These are phyloP conservation scores for Epicauta chinensis DNA, from an alignment of 1,140 invertebrate genomes.

Conservation along the genomic window DNA sequence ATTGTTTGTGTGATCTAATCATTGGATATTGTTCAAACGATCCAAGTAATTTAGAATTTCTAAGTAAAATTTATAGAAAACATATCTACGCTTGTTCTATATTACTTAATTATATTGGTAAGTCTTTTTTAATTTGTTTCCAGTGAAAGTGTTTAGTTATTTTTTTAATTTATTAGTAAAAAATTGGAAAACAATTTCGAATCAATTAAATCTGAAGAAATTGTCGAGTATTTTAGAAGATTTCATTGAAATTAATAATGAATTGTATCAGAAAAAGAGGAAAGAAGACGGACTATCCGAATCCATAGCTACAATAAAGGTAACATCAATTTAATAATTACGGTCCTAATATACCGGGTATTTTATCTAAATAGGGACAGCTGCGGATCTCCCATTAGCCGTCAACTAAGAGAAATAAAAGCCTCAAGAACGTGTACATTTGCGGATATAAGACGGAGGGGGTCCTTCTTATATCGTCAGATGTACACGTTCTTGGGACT, in stretches of 20 bases:
- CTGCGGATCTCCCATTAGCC: no score
- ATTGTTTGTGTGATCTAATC: conserved; percentile 44
- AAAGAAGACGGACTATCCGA: conserved; percentile 32
- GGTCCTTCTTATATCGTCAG: no score
- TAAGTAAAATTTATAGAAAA: conserved; percentile 51
- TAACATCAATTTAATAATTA: conserved; percentile 16
- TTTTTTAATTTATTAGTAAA: conserved; percentile 14
- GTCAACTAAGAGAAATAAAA: no score
- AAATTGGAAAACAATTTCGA: conserved; percentile 16
- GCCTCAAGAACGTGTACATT: no score
- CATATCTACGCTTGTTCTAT: conserved; percentile 45
- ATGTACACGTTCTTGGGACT: no score
- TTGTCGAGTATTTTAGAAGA: conserved; percentile 13
- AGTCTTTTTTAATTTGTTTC: conserved; percentile 22
- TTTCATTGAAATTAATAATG: conserved; percentile 27
- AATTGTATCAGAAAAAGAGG: conserved; percentile 27
- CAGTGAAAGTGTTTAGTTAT: no score
- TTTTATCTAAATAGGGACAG: no score
- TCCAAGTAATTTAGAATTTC: conserved; percentile 46
- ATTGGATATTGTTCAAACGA: conserved; percentile 46
- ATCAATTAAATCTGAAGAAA: not conserved
- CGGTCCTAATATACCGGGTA: no score
- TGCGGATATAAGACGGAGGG: no score
- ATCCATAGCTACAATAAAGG: conserved; percentile 27
- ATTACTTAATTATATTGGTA: conserved; percentile 47